Conservation (phyloP, 2,888 invertebrate genomes). For the Heliconius sara region DNA sequence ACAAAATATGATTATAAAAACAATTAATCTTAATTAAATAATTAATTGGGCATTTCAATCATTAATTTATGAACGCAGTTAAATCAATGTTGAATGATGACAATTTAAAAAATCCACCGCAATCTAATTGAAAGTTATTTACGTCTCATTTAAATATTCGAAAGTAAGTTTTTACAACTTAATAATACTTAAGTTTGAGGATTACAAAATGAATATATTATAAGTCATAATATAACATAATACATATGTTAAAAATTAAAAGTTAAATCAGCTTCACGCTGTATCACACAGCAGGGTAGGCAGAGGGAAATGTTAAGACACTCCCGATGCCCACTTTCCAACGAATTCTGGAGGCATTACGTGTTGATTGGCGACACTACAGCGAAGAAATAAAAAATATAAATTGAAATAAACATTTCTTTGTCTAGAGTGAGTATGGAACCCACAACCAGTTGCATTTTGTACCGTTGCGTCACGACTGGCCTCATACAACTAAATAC, state of each 20-base stretch:
- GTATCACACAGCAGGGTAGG: too few species aligned
- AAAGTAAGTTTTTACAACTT: slow-evolving; percentile 21
- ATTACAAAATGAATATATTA: slow-evolving; percentile 2
- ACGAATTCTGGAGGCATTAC: too few species aligned
- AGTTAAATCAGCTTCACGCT: too few species aligned
- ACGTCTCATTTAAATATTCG: slow-evolving; percentile 18
- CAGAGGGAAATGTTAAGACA: too few species aligned
- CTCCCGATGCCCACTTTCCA: too few species aligned
- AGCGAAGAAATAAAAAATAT: too few species aligned
- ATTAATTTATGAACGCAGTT: background rate
- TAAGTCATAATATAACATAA: background rate
- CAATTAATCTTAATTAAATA: slow-evolving; percentile 16
- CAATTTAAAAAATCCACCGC: background rate
- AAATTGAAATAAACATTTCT: too few species aligned
- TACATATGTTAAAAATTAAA: background rate
- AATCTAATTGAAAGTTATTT: slow-evolving; percentile 25
- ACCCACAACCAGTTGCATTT: too few species aligned
- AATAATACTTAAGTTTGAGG: slow-evolving; percentile 5
- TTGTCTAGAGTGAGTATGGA: too few species aligned
- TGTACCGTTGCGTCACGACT: too few species aligned
- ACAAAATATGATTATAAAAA: slow-evolving; percentile 1
- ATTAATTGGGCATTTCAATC: slow-evolving; percentile 15
- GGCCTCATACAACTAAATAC: background rate
- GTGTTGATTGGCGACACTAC: too few species aligned
- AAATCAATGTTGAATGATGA: slow-evolving; percentile 2